A percentile compares a stretch with the other conserved stretches of the same genome.
phyloP scores from a whole-genome alignment of 2,113 vertebrate species.

The Bos indicus region DNA sequence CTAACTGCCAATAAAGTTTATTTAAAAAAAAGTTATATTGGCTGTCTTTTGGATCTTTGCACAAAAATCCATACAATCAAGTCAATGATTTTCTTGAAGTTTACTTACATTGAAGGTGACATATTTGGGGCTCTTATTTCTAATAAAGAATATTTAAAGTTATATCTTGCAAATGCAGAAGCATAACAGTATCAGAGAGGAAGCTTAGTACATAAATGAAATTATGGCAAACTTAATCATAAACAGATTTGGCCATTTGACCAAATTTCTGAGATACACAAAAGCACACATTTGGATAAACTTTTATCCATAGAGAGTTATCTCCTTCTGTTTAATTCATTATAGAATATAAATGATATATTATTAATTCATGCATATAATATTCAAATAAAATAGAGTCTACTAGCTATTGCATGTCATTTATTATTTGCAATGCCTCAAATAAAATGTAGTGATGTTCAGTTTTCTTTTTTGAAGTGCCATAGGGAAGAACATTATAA shows the following conservation, averaged over 20 bases:
- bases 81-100: not conserved
- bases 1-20: not conserved
- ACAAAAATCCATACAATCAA: not conserved
- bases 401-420: not conserved
- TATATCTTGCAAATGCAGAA: not conserved
- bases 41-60: not conserved
- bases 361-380: conserved; percentile 43
- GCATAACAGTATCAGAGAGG: not conserved
- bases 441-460: not conserved
- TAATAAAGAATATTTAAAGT: not conserved
- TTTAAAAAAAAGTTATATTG: not conserved
- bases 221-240: not conserved
- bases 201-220: not conserved
- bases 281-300: not conserved
- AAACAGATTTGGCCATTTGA: conserved; percentile 1
- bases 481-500: conserved; percentile 23
- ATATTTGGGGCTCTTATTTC: not conserved
- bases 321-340: conserved; percentile 19
- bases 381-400: not conserved
- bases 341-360: not conserved
- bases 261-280: conserved; percentile 11
- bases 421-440: conserved; percentile 19
- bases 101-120: not conserved
- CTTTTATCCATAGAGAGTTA: not conserved
- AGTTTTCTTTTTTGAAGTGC: conserved; percentile 1